Percentiles rank a stretch among this genome's conserved stretches.
Conservation (phyloP, 2,888 invertebrate species). For the Apotomis turbidana region DNA sequence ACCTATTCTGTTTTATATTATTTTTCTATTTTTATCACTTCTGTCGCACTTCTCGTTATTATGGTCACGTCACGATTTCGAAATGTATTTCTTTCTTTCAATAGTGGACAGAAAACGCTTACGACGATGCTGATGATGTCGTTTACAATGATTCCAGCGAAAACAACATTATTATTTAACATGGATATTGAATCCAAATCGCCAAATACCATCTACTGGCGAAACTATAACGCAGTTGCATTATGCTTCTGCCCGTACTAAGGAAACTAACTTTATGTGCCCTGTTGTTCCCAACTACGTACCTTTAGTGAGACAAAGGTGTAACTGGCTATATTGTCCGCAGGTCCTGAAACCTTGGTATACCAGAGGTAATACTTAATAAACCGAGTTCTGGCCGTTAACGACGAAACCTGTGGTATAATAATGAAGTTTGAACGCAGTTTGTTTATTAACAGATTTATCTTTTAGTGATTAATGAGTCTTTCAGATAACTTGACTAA, state of each 20-base stretch:
- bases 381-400: constrained; percentile 12
- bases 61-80: too few species aligned
- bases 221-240: constrained; percentile 3
- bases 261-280: constrained; percentile 17
- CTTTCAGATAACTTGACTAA: constrained; percentile 3
- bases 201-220: neutral
- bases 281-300: neutral
- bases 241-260: constrained; percentile 2
- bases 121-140: too few species aligned
- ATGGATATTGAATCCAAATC: neutral
- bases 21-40: too few species aligned
- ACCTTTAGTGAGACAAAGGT: neutral
- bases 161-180: too few species aligned
- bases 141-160: too few species aligned
- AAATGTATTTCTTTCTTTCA: too few species aligned
- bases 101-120: too few species aligned
- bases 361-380: too few species aligned
- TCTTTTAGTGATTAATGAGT: constrained; percentile 28
- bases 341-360: too few species aligned
- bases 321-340: too few species aligned
- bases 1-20: too few species aligned
- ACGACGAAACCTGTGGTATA: neutral
- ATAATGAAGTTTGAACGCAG: constrained; percentile 18
- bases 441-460: constrained; percentile 22
- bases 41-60: too few species aligned